phyloP scores from a whole-genome alignment of 2,888 invertebrate species.

The Autographa pulchrina region DNA sequence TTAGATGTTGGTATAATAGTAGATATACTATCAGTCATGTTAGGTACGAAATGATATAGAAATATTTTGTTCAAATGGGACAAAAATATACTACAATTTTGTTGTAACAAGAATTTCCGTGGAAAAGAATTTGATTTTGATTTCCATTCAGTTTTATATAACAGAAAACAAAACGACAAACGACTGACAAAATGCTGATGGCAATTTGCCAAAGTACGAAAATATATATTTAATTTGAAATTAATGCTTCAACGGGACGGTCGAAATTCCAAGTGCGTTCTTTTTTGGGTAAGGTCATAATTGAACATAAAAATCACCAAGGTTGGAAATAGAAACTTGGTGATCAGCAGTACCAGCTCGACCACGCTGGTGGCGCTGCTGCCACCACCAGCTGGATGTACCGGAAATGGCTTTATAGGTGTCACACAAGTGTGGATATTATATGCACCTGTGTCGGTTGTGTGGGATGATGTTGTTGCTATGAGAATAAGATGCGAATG shows the following conservation, averaged over 20 bases:
- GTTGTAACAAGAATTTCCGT: neutral
- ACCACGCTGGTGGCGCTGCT: neutral
- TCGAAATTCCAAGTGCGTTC: too few species aligned
- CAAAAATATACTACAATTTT: neutral
- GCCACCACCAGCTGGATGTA: neutral
- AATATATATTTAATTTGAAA: neutral
- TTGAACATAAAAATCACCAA: neutral
- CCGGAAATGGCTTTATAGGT: neutral
- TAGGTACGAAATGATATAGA: neutral
- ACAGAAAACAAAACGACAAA: neutral
- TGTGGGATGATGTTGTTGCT: too few species aligned
- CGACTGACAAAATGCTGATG: neutral
- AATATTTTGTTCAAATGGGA: neutral
- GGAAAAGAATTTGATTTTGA: neutral
- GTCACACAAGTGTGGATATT: neutral
- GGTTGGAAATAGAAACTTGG: too few species aligned
- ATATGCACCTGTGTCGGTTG: neutral
- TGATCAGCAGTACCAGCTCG: neutral
- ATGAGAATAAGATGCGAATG: neutral
- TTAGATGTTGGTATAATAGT: too few species aligned
- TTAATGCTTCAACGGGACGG: too few species aligned
- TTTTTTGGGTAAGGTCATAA: too few species aligned
- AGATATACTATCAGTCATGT: neutral
- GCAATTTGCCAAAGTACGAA: slow-evolving; percentile 2
- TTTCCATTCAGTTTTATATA: neutral